These are phyloP conservation scores for Crotalus adamanteus DNA, from an alignment of 2,797 vertebrate genomes.

Conservation along the genomic window DNA sequence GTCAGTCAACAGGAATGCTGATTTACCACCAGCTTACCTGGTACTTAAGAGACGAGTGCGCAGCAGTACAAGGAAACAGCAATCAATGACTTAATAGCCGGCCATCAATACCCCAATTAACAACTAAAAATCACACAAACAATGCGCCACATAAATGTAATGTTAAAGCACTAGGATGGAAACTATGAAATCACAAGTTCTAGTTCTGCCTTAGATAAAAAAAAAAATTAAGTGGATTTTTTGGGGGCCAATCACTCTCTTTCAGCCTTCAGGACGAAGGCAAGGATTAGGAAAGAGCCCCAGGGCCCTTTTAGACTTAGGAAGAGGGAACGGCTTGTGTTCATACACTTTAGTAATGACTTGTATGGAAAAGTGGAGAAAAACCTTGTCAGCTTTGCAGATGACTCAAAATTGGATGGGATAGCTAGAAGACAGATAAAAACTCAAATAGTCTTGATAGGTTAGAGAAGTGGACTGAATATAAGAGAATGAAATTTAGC, in stretches of 20 bases:
- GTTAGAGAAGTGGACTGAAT: not conserved
- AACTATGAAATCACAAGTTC: not conserved
- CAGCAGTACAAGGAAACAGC: not conserved
- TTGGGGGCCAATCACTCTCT: not conserved
- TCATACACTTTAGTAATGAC: not conserved
- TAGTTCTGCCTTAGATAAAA: not conserved
- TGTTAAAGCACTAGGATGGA: not conserved
- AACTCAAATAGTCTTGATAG: not conserved
- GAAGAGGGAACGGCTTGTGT: not conserved
- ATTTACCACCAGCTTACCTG: not conserved
- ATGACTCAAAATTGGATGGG: not conserved
- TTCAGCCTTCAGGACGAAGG: not conserved
- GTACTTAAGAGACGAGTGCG: not conserved
- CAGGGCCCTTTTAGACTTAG: not conserved
- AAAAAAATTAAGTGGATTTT: not conserved
- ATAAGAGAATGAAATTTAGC: not conserved
- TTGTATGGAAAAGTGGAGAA: not conserved
- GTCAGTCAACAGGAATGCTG: not conserved
- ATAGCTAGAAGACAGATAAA: not conserved
- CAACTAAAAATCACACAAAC: not conserved
- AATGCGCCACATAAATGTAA: not conserved
- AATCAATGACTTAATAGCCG: not conserved
- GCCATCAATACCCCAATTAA: not conserved
- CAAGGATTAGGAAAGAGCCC: not conserved
- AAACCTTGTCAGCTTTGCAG: not conserved